phyloP scores from a whole-genome alignment of 1,140 invertebrate genomes.

The Panulirus ornatus region DNA sequence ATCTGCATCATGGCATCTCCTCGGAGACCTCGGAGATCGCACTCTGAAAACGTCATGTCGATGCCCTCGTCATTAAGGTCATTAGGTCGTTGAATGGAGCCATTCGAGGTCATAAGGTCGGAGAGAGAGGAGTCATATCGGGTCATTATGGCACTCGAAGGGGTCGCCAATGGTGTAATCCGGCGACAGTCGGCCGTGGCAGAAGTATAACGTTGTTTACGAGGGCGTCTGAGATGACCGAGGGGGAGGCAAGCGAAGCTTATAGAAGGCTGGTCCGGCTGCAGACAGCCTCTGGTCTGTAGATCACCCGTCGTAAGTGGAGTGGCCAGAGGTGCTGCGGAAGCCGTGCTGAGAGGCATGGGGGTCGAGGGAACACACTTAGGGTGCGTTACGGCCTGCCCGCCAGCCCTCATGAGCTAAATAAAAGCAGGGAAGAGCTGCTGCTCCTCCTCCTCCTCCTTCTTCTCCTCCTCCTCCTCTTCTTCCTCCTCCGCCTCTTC shows the following conservation, averaged over 20 bases:
- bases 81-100: not conserved
- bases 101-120: not conserved
- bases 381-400: not conserved
- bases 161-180: conserved; percentile 9
- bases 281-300: not conserved
- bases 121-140: not conserved
- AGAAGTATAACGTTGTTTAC: not conserved
- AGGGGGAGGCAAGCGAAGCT: no score
- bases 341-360: not conserved
- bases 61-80: not conserved
- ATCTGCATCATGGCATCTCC: no score
- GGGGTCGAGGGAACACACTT: not conserved
- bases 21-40: not conserved
- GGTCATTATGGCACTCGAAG: not conserved
- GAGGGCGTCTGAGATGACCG: not conserved
- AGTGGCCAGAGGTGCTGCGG: not conserved
- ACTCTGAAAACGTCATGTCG: not conserved
- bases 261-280: not conserved
- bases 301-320: not conserved
- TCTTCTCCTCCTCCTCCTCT: not conserved
- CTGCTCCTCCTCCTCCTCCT: no score
- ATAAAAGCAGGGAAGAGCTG: not conserved
- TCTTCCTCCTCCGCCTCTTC: not conserved
- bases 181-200: not conserved
- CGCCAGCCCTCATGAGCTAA: not conserved